phyloP scores from a whole-genome alignment of 2,113 vertebrate genomes.

The Platysternon megacephalum region DNA sequence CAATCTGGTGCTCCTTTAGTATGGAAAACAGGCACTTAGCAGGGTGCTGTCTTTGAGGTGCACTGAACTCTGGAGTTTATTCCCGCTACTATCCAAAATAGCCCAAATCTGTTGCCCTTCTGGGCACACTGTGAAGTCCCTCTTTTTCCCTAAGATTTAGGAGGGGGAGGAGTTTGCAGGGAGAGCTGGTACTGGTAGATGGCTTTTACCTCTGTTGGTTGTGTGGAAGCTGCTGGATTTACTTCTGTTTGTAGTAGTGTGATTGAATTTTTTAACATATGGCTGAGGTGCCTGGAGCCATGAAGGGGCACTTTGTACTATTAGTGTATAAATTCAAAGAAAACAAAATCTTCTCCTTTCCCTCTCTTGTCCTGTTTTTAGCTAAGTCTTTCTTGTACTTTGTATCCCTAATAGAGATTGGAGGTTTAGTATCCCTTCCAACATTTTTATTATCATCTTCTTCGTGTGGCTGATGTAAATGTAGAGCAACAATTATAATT shows the following conservation, averaged over 20 bases:
- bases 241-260: background rate
- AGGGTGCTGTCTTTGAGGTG: background rate
- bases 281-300: background rate
- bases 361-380: rapidly evolving
- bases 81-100: background rate
- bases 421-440: no score
- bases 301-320: rapidly evolving
- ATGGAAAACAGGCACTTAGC: background rate
- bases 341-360: no score
- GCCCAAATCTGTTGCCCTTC: background rate
- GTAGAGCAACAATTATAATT: no score
- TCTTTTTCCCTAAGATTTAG: no score
- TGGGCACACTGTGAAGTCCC: background rate
- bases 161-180: background rate
- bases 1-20: rapidly evolving
- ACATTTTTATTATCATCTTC: no score
- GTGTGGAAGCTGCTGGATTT: background rate
- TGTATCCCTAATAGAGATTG: no score
- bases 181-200: rapidly evolving
- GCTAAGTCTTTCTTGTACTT: background rate
- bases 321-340: background rate
- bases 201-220: rapidly evolving
- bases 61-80: no score
- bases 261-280: background rate
- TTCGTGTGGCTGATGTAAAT: no score